A percentile compares a stretch with the other conserved stretches of the same genome.
Conservation (phyloP, 30 jellyfish, hydroid and myxozoan species). For the Rhopilema esculentum region DNA sequence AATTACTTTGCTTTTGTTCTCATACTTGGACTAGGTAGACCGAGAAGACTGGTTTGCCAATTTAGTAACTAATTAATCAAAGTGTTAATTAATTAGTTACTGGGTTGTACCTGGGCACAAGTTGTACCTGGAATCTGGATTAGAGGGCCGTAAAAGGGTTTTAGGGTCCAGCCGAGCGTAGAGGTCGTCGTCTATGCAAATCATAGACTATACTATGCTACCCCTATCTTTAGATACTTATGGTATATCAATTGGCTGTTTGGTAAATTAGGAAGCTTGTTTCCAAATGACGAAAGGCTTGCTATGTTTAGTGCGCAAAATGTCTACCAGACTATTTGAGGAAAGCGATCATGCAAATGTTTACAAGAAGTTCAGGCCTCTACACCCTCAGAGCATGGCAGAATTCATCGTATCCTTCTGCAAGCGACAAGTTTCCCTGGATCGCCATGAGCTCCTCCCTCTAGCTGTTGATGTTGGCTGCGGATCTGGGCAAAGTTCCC, state of each 20-base stretch:
- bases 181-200: too few relatives aligned
- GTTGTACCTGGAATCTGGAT: too few relatives aligned
- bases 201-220: too few relatives aligned
- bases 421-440: neutral
- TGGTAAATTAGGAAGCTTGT: too few relatives aligned
- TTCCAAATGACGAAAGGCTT: too few relatives aligned
- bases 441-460: neutral
- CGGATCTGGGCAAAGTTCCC: neutral
- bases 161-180: too few relatives aligned
- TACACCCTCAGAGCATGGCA: neutral
- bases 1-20: neutral
- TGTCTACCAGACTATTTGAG: neutral
- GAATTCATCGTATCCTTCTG: neutral
- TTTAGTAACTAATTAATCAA: too few relatives aligned
- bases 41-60: neutral
- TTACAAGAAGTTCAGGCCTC: neutral
- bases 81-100: too few relatives aligned
- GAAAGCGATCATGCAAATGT: neutral
- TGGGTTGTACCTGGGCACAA: too few relatives aligned
- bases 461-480: neutral
- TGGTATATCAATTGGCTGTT: too few relatives aligned
- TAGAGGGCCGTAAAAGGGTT: too few relatives aligned
- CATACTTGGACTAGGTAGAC: neutral
- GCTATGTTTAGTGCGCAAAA: neutral
- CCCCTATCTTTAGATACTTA: too few relatives aligned